phyloP scores from a whole-genome alignment of 2,797 vertebrate species.

The Acanthopagrus latus region DNA sequence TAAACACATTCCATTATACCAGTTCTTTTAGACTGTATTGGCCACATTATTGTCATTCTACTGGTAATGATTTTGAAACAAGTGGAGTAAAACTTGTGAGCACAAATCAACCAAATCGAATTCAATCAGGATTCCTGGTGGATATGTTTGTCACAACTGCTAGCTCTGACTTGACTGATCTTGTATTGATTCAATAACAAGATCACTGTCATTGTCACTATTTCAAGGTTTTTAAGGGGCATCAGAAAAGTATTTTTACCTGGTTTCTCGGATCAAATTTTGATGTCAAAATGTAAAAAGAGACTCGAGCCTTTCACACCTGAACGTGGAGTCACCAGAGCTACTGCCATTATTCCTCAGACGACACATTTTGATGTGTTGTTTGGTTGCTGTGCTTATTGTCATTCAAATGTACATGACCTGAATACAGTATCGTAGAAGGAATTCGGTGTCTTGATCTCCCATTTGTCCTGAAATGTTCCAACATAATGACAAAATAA shows the following conservation, averaged over 20 bases:
- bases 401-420: neutral
- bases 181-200: neutral
- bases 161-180: neutral
- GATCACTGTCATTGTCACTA: neutral
- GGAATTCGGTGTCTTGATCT: neutral
- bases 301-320: neutral
- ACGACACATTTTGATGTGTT: neutral
- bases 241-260: neutral
- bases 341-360: neutral
- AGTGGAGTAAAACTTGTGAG: neutral
- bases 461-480: neutral
- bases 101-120: neutral
- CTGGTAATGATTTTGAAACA: no score
- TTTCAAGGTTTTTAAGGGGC: neutral
- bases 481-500: neutral
- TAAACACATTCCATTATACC: no score
- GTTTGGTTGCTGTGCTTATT: neutral
- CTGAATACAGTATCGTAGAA: neutral
- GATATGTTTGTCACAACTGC: neutral
- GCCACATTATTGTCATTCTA: no score
- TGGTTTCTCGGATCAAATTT: neutral
- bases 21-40: no score
- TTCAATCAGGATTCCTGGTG: neutral
- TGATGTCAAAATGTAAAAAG: neutral
- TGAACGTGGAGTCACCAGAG: neutral